A percentile compares a stretch with the other conserved stretches of the same genome.
These are phyloP conservation scores for Graphium colonna DNA, from an alignment of 2,888 invertebrate species.

Conservation along the genomic window DNA sequence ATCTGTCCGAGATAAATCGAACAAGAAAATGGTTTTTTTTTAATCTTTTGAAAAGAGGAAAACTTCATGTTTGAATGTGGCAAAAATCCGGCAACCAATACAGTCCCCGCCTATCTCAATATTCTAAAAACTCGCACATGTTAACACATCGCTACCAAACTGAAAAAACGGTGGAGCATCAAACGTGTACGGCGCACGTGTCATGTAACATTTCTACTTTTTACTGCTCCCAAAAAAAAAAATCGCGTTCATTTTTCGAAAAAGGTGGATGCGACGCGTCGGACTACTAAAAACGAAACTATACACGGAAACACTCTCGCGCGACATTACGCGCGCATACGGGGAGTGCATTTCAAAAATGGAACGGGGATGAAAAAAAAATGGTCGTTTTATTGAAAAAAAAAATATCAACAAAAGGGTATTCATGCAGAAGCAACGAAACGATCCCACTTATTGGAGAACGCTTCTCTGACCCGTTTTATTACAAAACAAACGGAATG, in stretches of 20 bases:
- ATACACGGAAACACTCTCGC: background rate
- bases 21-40: too few species aligned
- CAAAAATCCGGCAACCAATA: too few species aligned
- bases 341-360: conserved; percentile 1
- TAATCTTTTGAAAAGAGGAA: too few species aligned
- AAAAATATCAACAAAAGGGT: background rate
- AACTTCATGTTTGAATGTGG: too few species aligned
- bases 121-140: background rate
- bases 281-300: too few species aligned
- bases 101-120: background rate
- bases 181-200: background rate
- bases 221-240: background rate
- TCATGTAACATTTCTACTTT: background rate
- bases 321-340: background rate
- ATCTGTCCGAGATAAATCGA: too few species aligned
- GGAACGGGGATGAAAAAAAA: conserved; percentile 5
- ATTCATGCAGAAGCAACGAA: conserved; percentile 6
- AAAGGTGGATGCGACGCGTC: background rate
- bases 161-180: background rate
- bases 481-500: conserved; percentile 19
- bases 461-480: conserved; percentile 17
- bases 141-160: background rate
- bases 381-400: conserved; percentile 1
- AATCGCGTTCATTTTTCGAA: background rate
- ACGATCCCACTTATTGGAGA: conserved; percentile 22